Percentiles rank a stretch among this genome's conserved stretches.
Conservation (phyloP, 2,797 vertebrate species). For the Falco biarmicus region DNA sequence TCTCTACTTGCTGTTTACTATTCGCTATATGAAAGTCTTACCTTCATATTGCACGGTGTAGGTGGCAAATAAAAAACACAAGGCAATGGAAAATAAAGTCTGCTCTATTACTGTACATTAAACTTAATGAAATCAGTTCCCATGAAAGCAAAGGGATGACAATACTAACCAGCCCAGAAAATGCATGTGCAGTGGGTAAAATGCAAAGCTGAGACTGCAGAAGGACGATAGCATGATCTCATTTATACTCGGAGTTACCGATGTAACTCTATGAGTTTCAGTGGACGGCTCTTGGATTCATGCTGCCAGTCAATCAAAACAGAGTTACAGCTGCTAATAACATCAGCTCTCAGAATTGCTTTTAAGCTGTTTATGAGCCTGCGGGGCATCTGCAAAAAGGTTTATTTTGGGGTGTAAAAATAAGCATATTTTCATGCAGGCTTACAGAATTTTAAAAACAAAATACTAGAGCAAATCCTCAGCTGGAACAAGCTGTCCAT, state of each 20-base stretch:
- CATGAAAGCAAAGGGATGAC: not conserved
- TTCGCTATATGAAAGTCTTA: not conserved
- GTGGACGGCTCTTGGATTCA: not conserved
- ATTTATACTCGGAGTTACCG: not conserved
- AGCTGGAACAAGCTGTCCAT: not conserved
- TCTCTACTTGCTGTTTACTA: not conserved
- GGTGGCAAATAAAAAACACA: not conserved
- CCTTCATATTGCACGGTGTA: not conserved
- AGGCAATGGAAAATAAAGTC: not conserved
- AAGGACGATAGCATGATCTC: not conserved
- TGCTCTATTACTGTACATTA: not conserved
- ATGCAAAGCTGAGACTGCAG: not conserved
- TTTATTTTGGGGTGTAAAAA: slow-evolving; percentile 33
- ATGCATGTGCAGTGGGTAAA: not conserved
- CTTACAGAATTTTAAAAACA: slow-evolving; percentile 1
- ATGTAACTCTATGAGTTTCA: not conserved
- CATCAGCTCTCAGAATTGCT: slow-evolving; percentile 22
- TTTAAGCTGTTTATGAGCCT: slow-evolving; percentile 34
- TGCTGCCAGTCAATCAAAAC: not conserved
- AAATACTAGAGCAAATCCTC: not conserved
- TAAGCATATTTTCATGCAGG: not conserved
- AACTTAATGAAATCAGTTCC: not conserved
- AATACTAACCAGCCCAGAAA: not conserved
- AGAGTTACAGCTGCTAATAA: slow-evolving; percentile 19
- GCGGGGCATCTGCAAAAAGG: not conserved